Evolutionary conservation across 2,888 invertebrate genomes (phyloP).

Genomic region (Imbricaverruca yamaguchii): DNA sequence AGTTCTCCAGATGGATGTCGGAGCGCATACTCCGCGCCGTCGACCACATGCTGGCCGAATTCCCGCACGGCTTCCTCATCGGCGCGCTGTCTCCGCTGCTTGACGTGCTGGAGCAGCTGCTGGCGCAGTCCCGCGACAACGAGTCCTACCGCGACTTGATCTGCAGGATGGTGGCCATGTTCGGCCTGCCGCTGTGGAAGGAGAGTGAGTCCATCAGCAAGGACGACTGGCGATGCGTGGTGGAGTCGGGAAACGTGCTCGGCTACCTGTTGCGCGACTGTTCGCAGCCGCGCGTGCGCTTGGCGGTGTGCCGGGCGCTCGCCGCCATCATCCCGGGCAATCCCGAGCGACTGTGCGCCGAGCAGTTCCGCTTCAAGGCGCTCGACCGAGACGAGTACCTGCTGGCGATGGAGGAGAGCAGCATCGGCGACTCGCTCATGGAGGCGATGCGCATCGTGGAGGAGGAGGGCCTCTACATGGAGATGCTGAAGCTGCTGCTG

Average conservation of each 20-base stretch:
- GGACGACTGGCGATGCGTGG: background rate
- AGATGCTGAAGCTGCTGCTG: constrained; percentile 17
- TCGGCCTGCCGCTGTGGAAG: constrained; percentile 6
- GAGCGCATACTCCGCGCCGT: background rate
- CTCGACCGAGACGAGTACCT: constrained; percentile 2
- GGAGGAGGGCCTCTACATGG: constrained; percentile 18
- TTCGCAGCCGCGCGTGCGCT: background rate
- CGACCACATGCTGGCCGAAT: background rate
- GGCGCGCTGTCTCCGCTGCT: background rate
- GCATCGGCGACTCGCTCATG: background rate
- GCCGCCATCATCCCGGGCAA: background rate
- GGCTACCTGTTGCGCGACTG: background rate
- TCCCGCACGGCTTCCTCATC: background rate
- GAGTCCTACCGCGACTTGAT: background rate
- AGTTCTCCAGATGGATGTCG: background rate
- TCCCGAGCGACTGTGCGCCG: background rate
- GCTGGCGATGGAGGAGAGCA: constrained; percentile 18
- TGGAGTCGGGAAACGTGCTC: background rate
- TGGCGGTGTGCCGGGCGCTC: background rate
- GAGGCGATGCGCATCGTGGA: background rate
- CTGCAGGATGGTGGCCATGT: background rate
- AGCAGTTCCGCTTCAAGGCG: constrained; percentile 10
- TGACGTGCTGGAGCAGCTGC: background rate
- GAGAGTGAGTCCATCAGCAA: background rate
- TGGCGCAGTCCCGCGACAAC: background rate